Evolutionary conservation across 2,888 invertebrate genomes (phyloP), one percentile per base, ranked within the genome.

Genomic region (Tenthredo livida): DNA sequence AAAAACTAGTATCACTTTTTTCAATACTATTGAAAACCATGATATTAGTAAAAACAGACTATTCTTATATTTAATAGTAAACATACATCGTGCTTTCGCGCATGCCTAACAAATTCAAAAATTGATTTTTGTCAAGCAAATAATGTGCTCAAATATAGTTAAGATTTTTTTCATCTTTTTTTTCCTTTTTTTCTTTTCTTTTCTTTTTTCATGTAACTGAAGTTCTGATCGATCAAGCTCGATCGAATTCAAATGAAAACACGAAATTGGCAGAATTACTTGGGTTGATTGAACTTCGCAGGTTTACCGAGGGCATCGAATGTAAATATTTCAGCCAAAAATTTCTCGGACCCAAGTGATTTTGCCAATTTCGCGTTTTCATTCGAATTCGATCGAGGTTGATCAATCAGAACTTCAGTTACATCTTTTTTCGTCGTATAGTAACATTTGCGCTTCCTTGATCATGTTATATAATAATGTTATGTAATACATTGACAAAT

Each of bases 21-120:
- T 50, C 54, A 77, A 33, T n/a, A 54, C n/a, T n/a, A 54, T 54
- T 54, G 54, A 29, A 77, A 50, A 77, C 1, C 3, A 33, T 58
- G 21, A 61, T 40, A 40, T 61, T 21, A 61, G 58, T 80, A 61
- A 7, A 40, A 61, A 80, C 40, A 61, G 40, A 80, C 25, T 61
- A 80, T 61, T 61, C 61, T 80, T 80, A 80, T 61, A 80, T 61
- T 80, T 61, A 80, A 80, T 61, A 80, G 80, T 80, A 80, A 80
- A 61, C 58, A 50, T 80, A 77, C 77, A 80, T 80, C 61, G 80
- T 80, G 58, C 80, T 61, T 61, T 61, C 33, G 61, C 58, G 58
- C 80, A 61, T 61, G 80, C 80, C 25, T 50, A 80, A 58, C 61
- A 80, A 40, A 61, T 50, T 80, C 29, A 33, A 15, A 50, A 80